Evolutionary conservation across 2,113 vertebrate genomes (phyloP).

Genomic region (Sarotherodon lohbergeri): DNA sequence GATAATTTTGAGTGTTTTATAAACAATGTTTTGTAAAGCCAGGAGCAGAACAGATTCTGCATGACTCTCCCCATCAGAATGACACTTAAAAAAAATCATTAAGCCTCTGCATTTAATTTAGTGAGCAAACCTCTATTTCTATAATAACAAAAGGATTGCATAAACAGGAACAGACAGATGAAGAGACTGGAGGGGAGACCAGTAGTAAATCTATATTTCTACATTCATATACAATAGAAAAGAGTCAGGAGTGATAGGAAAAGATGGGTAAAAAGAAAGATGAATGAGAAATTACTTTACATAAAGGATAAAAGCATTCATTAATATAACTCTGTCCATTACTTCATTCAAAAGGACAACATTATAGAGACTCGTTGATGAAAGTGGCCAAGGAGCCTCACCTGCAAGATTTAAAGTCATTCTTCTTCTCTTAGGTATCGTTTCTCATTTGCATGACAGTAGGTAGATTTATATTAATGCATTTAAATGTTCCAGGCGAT

Average conservation of each 20-base stretch:
- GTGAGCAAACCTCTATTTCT: conserved; percentile 46
- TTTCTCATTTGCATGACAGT: conserved; percentile 59
- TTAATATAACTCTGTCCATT: conserved; percentile 45
- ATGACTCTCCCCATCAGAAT: conserved; percentile 38
- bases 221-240: neutral
- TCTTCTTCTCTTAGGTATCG: conserved; percentile 27
- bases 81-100: conserved; percentile 48
- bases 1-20: conserved; percentile 54
- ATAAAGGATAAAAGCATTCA: conserved; percentile 53
- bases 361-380: conserved; percentile 33
- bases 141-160: conserved; percentile 38
- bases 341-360: conserved; percentile 39
- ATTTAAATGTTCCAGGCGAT: neutral
- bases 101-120: conserved; percentile 45
- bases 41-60: conserved; percentile 30
- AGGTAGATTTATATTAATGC: neutral
- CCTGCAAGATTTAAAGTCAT: conserved; percentile 42
- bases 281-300: conserved; percentile 59
- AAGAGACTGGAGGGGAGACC: neutral
- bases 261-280: conserved; percentile 18
- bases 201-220: neutral
- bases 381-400: conserved; percentile 21
- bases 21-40: conserved; percentile 44
- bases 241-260: neutral
- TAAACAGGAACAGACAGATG: neutral